phyloP scores from a whole-genome alignment of 2,113 vertebrate genomes.

The Marmota flaviventris region DNA sequence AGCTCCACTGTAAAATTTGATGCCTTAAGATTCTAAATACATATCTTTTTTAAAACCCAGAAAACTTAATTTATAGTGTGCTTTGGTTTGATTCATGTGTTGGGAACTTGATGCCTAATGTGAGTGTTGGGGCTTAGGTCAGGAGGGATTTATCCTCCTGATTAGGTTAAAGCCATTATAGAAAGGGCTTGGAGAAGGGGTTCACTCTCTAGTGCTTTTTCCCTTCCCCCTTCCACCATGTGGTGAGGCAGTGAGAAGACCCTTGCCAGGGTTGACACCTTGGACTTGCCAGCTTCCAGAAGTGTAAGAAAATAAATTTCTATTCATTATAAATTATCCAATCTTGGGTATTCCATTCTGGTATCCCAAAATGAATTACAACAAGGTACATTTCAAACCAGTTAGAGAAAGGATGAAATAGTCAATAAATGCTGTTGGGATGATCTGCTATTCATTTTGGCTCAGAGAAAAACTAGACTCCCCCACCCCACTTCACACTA shows the following conservation, averaged over 20 bases:
- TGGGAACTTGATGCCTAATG: neutral
- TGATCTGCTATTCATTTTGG: neutral
- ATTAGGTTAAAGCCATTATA: neutral
- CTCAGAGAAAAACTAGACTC: neutral
- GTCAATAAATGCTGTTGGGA: neutral
- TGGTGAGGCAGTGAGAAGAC: no score
- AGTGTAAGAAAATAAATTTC: neutral
- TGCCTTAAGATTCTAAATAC: neutral
- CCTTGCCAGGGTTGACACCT: neutral
- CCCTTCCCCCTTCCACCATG: neutral
- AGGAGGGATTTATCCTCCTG: neutral
- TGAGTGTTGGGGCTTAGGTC: neutral
- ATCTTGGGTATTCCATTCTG: neutral
- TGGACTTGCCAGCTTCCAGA: neutral
- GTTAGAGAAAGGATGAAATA: neutral
- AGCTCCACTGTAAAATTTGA: neutral
- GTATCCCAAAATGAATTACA: neutral
- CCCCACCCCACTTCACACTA: neutral
- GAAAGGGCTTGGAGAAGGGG: neutral
- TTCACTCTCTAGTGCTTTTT: neutral
- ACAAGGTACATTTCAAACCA: neutral
- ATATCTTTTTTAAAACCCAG: neutral
- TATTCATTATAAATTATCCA: neutral
- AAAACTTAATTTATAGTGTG: neutral
- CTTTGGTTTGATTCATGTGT: neutral